Evolutionary conservation across 30 jellyfish, hydroid and myxozoan genomes (phyloP), one percentile per base, ranked within the genome.

Genomic region (Aurelia aurita): DNA sequence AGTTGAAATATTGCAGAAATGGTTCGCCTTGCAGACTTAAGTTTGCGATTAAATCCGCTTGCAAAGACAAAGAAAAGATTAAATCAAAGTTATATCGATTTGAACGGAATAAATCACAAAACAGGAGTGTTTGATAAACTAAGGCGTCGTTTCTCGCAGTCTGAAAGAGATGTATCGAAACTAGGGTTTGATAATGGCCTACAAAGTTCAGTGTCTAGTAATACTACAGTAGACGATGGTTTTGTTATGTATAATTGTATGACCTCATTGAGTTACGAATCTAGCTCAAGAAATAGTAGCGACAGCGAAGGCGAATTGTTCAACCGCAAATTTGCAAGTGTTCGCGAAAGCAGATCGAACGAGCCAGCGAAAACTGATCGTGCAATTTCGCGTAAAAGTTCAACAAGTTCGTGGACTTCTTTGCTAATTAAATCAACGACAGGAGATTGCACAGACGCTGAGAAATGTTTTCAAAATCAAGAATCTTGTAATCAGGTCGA

Each of bases 71-170:
- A 80, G 82, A 57, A 53, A 59, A 63, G 82, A 80, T 63, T 80
- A 64, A 25, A 63, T 45, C 89, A 61, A 19, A 80, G 74, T 43
- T 21, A 64, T 34, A 49, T 64, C 61, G 90, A 80, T 27, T 16
- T 80, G 82, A 71, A 53, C 22, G 90, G 69, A 51, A 49, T 80
- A 12, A n/a, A 64, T 51, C 77, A 62, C 53, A 80, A 49, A 57
- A 66, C 29, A 60, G 29, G 68, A 20, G 58, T 80, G 19, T 80
- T 80, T 23, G 82, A 70, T 46, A 64, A 70, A 55, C 76, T 80
- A 0, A 65, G n/a, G 60, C 90, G 90, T 8, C 90, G 90, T 21
- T 80, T 80, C 66, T 80, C 90, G 13, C 82, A 80, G 59, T 80
- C 90, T 14, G 90, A 80, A 20, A 59, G 49, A 64, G 90, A 80